Evolutionary conservation across 2,888 invertebrate genomes (phyloP).

Genomic region (Amiota mariae): DNA sequence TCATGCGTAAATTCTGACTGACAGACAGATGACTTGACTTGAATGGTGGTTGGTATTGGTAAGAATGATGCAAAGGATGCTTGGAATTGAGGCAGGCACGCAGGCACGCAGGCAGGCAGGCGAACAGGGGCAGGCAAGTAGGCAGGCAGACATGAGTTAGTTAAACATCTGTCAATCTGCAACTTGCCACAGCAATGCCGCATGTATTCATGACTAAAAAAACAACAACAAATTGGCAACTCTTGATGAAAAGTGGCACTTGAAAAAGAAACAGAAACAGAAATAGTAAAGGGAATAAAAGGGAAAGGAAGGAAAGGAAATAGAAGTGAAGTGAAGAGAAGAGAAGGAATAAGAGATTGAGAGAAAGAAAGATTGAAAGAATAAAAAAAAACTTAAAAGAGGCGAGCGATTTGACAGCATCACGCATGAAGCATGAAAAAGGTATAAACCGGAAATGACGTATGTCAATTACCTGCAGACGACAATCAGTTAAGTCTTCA

Average conservation of each 20-base stretch:
- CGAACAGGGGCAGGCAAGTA: no score
- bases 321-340: not conserved
- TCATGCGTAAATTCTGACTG: constrained; percentile 27
- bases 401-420: not conserved
- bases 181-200: not conserved
- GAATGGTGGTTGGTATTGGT: no score
- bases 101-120: no score
- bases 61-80: no score
- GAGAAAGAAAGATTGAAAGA: not conserved
- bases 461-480: constrained; percentile 20
- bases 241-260: constrained; percentile 24
- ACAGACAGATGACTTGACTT: not conserved
- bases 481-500: not conserved
- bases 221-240: not conserved
- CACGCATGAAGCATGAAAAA: constrained; percentile 21
- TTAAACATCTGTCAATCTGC: not conserved
- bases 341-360: not conserved
- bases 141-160: no score
- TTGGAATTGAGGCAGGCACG: no score
- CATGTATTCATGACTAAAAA: not conserved
- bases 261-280: constrained; percentile 5
- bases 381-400: not conserved
- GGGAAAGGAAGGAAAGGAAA: not conserved
- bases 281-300: not conserved
- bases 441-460: constrained; percentile 28